Percentiles rank a stretch among this genome's conserved stretches.
Evolutionary conservation across 2,797 vertebrate species (phyloP).

Genomic region (Xenops minutus): DNA sequence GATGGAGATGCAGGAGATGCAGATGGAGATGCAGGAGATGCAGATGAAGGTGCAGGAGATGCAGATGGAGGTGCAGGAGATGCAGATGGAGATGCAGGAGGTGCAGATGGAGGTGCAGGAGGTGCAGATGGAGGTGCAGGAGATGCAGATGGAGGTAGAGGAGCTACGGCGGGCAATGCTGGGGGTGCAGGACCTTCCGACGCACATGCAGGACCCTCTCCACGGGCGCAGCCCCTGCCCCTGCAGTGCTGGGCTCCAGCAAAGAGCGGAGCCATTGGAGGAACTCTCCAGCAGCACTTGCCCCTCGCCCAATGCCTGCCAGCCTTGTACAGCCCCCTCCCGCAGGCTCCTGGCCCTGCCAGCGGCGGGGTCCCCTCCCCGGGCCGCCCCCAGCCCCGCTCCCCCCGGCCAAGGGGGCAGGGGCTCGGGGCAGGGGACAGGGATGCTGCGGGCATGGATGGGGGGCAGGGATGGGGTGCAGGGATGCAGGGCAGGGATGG

Average conservation of each 20-base stretch:
- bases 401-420: fast-evolving
- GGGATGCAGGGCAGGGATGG: too few relatives aligned
- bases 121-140: fast-evolving
- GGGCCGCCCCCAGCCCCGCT: not conserved
- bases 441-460: too few relatives aligned
- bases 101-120: not conserved
- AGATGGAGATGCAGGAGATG: not conserved
- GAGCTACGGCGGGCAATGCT: not conserved
- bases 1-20: not conserved
- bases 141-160: too few relatives aligned
- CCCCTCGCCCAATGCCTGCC: not conserved
- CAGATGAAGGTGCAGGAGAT: not conserved
- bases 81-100: too few relatives aligned
- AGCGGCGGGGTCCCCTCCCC: not conserved
- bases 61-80: not conserved
- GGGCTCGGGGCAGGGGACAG: not conserved
- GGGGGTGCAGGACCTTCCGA: not conserved
- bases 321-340: not conserved
- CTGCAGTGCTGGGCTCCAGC: not conserved
- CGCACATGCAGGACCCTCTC: fast-evolving
- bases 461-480: too few relatives aligned
- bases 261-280: not conserved
- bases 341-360: not conserved
- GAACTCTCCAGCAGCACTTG: not conserved
- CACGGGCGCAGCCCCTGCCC: fast-evolving